These are phyloP conservation scores for Rapana venosa DNA, from an alignment of 2,888 invertebrate genomes.

Conservation along the genomic window DNA sequence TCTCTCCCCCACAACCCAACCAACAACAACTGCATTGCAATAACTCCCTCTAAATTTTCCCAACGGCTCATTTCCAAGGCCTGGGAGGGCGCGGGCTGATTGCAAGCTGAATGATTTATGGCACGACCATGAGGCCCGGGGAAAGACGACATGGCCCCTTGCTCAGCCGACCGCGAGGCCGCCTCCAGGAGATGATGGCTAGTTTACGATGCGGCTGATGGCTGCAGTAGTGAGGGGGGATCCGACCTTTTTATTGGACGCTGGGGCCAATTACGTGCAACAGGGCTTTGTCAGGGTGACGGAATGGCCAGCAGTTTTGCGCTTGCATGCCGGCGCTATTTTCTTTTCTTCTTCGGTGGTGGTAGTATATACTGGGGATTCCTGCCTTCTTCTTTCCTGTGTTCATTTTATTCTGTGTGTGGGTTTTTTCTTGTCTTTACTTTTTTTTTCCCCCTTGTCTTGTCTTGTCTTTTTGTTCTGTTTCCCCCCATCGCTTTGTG, in stretches of 20 bases:
- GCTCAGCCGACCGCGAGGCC: constrained; percentile 7
- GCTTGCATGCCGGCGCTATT: background rate
- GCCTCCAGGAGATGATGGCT: background rate
- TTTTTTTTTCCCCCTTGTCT: too few species aligned
- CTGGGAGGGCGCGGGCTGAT: background rate
- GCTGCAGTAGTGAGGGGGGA: background rate
- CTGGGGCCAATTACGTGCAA: background rate
- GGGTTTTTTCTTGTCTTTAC: background rate
- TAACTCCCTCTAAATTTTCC: too few species aligned
- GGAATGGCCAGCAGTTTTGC: background rate
- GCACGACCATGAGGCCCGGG: background rate
- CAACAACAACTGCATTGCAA: background rate
- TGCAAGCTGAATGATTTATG: background rate
- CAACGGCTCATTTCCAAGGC: background rate
- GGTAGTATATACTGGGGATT: background rate
- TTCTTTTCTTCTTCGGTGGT: background rate
- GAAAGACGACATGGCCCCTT: background rate
- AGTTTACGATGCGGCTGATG: background rate
- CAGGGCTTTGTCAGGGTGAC: background rate
- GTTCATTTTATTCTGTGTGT: background rate
- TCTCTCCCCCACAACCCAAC: background rate
- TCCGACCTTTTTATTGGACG: background rate
- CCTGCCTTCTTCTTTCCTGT: background rate
- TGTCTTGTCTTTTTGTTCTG: too few species aligned
- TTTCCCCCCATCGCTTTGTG: too few species aligned